These are phyloP conservation scores for Hyperoplus lanceolatus DNA, from an alignment of 2,797 vertebrate genomes.

Conservation along the genomic window DNA sequence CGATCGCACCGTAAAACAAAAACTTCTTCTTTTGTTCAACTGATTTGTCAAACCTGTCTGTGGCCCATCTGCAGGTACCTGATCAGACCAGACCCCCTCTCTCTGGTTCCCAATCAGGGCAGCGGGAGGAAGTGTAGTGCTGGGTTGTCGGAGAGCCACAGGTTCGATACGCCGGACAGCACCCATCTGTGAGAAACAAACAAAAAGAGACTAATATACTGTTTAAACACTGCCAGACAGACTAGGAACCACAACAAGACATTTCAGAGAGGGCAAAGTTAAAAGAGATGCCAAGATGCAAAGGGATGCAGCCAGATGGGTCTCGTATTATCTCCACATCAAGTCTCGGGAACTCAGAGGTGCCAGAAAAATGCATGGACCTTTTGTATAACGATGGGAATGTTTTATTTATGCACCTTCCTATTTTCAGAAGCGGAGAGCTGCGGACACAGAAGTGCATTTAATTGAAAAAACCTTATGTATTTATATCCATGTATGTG, in stretches of 20 bases:
- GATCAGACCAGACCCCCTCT: constrained; percentile 89
- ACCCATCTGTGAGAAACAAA: constrained; percentile 85
- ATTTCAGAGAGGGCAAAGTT: constrained; percentile 28
- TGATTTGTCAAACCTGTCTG: constrained; percentile 13
- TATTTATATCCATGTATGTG: constrained; percentile 81
- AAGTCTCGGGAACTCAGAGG: constrained; percentile 49
- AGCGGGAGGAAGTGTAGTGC: constrained; percentile 82
- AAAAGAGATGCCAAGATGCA: constrained; percentile 16
- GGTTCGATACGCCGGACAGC: constrained; percentile 87
- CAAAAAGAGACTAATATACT: constrained; percentile 33
- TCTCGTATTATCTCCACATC: constrained; percentile 43
- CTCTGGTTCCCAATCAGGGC: constrained; percentile 85
- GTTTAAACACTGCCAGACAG: constrained; percentile 41
- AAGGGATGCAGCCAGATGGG: constrained; percentile 25
- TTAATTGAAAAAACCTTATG: constrained; percentile 71
- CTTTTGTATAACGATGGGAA: constrained; percentile 72
- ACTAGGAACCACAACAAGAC: constrained; percentile 28
- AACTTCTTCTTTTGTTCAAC: neutral
- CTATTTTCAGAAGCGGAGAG: constrained; percentile 73
- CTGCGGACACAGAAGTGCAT: constrained; percentile 87
- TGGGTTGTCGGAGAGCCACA: constrained; percentile 82
- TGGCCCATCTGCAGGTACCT: constrained; percentile 81
- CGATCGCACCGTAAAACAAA: constrained; percentile 8
- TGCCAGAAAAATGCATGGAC: constrained; percentile 75
- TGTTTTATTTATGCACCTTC: constrained; percentile 81